These are phyloP conservation scores for Pomacea maculata DNA, from an alignment of 1,140 invertebrate genomes.

Conservation along the genomic window DNA sequence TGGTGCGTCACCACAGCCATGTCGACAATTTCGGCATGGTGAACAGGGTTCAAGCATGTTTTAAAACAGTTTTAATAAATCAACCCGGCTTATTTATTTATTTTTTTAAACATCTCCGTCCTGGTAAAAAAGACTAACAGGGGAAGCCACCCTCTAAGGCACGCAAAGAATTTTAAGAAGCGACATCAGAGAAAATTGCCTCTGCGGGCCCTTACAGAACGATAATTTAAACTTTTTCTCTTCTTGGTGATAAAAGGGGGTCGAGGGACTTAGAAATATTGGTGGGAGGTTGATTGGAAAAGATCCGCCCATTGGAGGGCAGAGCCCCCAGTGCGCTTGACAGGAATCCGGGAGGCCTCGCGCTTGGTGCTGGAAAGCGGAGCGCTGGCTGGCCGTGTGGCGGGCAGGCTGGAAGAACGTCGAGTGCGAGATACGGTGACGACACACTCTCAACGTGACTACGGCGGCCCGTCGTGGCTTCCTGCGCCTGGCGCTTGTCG, in stretches of 20 bases:
- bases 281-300: slow-evolving; percentile 18
- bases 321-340: not conserved
- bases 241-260: not conserved
- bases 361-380: not conserved
- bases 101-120: not conserved
- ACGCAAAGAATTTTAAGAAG: not conserved
- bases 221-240: slow-evolving; percentile 17
- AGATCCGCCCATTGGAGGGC: slow-evolving; percentile 16
- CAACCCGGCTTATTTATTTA: not conserved
- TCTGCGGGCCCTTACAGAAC: slow-evolving; percentile 5
- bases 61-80: slow-evolving; percentile 16
- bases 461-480: too few species aligned
- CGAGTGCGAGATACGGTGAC: too few species aligned
- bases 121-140: not conserved
- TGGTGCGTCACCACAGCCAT: too few species aligned
- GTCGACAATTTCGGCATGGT: too few species aligned
- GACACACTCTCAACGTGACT: too few species aligned
- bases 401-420: too few species aligned
- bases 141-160: not conserved
- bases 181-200: slow-evolving; percentile 13
- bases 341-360: not conserved
- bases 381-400: not conserved
- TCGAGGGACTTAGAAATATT: slow-evolving; percentile 4
- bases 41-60: not conserved
- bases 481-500: not conserved